Evolutionary conservation across 2,888 invertebrate genomes (phyloP).

Genomic region (Acleris holmiana): DNA sequence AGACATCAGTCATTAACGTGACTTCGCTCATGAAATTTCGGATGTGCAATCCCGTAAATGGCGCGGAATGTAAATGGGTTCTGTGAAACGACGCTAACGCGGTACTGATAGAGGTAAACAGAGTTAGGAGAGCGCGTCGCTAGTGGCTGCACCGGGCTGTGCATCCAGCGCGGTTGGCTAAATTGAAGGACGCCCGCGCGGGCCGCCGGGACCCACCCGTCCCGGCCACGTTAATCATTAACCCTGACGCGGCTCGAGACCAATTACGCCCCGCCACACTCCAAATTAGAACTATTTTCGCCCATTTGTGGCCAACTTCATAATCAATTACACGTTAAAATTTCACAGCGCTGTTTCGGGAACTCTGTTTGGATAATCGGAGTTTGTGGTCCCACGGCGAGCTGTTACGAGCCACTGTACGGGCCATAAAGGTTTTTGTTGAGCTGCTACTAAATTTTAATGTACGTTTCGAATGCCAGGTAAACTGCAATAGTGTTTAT

Average conservation of each 20-base stretch:
- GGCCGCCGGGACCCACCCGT: slow-evolving; percentile 57
- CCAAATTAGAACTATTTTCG: slow-evolving; percentile 84
- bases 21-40: slow-evolving; percentile 30
- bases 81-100: slow-evolving; percentile 2
- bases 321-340: slow-evolving; percentile 83
- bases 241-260: slow-evolving; percentile 72
- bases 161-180: slow-evolving; percentile 44
- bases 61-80: slow-evolving; percentile 23
- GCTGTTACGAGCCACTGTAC: slow-evolving; percentile 70
- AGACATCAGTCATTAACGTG: slow-evolving; percentile 36
- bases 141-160: slow-evolving; percentile 7
- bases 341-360: slow-evolving; percentile 79
- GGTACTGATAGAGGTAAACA: slow-evolving; percentile 17
- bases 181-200: slow-evolving; percentile 61
- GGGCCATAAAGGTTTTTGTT: slow-evolving; percentile 78
- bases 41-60: slow-evolving; percentile 26
- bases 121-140: slow-evolving; percentile 10
- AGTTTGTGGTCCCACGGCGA: slow-evolving; percentile 83
- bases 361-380: slow-evolving; percentile 80
- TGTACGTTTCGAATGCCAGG: slow-evolving; percentile 65
- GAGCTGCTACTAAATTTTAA: slow-evolving; percentile 72
- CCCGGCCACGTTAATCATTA: slow-evolving; percentile 73
- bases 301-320: slow-evolving; percentile 82
- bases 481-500: slow-evolving; percentile 37
- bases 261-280: slow-evolving; percentile 76